Conservation (phyloP, 2,113 vertebrate species). For the Aramus guarauna region DNA sequence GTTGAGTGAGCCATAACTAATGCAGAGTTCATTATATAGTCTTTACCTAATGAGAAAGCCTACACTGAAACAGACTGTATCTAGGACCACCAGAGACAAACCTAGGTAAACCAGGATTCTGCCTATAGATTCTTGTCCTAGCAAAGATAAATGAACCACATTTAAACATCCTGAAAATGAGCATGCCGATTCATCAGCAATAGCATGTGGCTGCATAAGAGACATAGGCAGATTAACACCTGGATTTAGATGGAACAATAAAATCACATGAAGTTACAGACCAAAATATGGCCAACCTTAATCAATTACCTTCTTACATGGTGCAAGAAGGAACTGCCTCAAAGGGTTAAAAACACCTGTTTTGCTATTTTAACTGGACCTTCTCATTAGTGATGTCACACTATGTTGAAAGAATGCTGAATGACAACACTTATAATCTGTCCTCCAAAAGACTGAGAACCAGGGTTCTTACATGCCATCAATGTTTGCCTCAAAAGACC, state of each 20-base stretch:
- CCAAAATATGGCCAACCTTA: not conserved
- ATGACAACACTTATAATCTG: not conserved
- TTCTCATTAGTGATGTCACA: not conserved
- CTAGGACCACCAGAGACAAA: not conserved
- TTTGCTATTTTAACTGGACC: not conserved
- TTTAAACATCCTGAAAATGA: not conserved
- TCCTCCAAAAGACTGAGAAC: not conserved
- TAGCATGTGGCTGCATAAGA: not conserved
- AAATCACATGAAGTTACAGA: not conserved
- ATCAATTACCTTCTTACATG: not conserved
- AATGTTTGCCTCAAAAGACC: not conserved
- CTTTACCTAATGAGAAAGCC: not conserved
- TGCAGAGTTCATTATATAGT: not conserved
- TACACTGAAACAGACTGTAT: not conserved
- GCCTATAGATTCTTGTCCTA: not conserved
- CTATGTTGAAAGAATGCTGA: not conserved
- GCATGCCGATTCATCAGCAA: not conserved
- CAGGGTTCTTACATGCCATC: not conserved
- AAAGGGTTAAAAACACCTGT: not conserved
- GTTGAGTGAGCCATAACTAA: conserved; percentile 4
- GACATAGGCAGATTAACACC: not conserved
- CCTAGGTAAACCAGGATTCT: not conserved
- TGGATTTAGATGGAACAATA: not conserved
- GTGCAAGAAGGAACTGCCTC: not conserved
- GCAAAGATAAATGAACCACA: not conserved